Conservation (phyloP, 2,113 vertebrate genomes). For the Lophochroa leadbeateri region DNA sequence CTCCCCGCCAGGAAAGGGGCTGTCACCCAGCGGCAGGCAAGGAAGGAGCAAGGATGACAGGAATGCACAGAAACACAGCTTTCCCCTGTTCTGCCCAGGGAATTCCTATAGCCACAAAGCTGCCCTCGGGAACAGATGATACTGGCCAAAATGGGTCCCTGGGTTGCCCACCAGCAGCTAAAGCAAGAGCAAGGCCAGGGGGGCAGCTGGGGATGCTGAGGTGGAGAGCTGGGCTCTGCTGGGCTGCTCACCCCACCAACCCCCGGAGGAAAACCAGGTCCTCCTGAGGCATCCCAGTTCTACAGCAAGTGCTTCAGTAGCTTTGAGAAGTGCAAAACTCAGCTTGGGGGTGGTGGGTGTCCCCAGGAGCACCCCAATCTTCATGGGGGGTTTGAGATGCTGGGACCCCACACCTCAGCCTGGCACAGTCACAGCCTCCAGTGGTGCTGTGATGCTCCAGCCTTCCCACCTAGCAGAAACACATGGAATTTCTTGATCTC, state of each 20-base stretch:
- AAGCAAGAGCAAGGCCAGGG: background rate
- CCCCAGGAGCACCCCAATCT: background rate
- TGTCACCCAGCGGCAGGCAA: background rate
- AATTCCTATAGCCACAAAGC: background rate
- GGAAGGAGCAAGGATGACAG: background rate
- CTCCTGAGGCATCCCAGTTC: constrained; percentile 65
- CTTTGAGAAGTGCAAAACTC: constrained; percentile 40
- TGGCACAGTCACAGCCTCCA: background rate
- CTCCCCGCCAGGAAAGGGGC: background rate
- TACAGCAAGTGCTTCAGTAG: background rate
- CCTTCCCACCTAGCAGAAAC: background rate
- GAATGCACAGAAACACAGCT: background rate
- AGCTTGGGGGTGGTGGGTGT: background rate
- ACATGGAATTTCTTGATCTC: background rate
- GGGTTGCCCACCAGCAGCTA: background rate
- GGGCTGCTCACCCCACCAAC: rapidly evolving
- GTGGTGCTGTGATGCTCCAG: background rate
- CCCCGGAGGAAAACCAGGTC: constrained; percentile 25
- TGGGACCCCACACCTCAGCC: background rate
- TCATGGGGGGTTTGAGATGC: rapidly evolving
- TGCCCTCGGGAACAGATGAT: background rate
- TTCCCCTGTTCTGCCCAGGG: background rate
- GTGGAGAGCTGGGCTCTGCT: background rate
- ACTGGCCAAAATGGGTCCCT: background rate
- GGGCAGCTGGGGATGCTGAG: background rate